A percentile compares a stretch with the other conserved stretches of the same genome.
Conservation (phyloP, 2,797 vertebrate genomes). For the Alosa sapidissima region DNA sequence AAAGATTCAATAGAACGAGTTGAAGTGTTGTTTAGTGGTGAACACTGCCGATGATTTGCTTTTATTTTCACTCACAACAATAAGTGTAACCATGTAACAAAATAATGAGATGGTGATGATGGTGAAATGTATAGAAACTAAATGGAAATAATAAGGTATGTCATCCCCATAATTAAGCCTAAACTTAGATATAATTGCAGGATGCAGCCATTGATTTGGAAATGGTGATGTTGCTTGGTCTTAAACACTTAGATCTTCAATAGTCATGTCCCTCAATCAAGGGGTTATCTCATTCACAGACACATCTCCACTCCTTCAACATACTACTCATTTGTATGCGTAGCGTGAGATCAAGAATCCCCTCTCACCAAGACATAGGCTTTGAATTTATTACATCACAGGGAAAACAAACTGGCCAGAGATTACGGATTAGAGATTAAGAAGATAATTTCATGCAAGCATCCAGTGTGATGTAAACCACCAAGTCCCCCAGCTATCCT, state of each 20-base stretch:
- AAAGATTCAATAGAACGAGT: not conserved
- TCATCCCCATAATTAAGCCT: too few relatives aligned
- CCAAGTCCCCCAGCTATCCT: not conserved
- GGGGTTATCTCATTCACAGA: not conserved
- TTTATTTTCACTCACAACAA: too few relatives aligned
- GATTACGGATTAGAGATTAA: too few relatives aligned
- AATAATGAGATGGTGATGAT: too few relatives aligned
- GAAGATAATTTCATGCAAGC: not conserved
- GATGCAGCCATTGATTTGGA: not conserved
- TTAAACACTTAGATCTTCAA: not conserved
- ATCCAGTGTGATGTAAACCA: not conserved
- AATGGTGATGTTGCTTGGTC: not conserved
- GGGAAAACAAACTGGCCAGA: too few relatives aligned
- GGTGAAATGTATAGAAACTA: too few relatives aligned
- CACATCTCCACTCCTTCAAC: not conserved
- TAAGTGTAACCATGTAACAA: too few relatives aligned
- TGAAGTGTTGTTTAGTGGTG: not conserved
- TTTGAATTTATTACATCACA: too few relatives aligned
- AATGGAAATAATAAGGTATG: too few relatives aligned
- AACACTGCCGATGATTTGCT: too few relatives aligned
- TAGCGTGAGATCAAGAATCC: not conserved
- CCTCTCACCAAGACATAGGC: too few relatives aligned
- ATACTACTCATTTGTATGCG: not conserved
- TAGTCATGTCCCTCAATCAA: not conserved
- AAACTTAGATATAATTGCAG: too few relatives aligned